Evolutionary conservation across 2,113 vertebrate genomes (phyloP), one percentile per base, ranked within the genome.

Genomic region (Cyanoramphus novaezelandiae): DNA sequence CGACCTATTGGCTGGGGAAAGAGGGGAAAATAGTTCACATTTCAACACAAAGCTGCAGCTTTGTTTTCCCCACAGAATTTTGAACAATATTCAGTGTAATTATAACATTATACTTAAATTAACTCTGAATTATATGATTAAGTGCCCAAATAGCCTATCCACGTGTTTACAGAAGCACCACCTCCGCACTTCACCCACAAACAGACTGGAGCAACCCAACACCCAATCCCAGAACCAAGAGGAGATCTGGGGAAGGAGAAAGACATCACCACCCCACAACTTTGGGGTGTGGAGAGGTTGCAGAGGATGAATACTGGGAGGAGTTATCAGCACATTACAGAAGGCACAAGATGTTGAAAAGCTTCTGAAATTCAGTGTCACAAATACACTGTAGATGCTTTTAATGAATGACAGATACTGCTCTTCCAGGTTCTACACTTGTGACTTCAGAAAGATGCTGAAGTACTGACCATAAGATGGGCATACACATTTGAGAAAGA

Each of bases 251-350:
- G 29, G 72, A 80, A 25, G 55, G 6, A 14, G 12, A 75, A 64
- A 77, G 43, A n/a, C 11, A 47, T 4, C 27, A 13, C 53, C 27
- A 19, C 6, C 11, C 25, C 19, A 16, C 11, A 71, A 0, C 2
- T 7, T 0, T 27, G 23, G 19, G 28, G 7, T 1, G 0, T 11
- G 5, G 10, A 50, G 16, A 90, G 35, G 10, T 23, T 68, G 37
- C 8, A 71, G 63, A 85, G 33, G 44, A 59, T 28, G 41, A 94
- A 47, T 17, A 21, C 19, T 4, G 23, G n/a, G 17, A 79, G 31
- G 37, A 74, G 10, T 24, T 27, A 84, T 1, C 41, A 75, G 55
- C 25, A 68, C 24, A 2, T 6, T 14, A 53, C 27, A 90, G 85
- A n/a, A 13, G 33, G 24, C 35, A 71, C 14, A n/a, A 60, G 49